phyloP scores from a whole-genome alignment of 2,888 invertebrate species.

The Rhaphigaster nebulosa region DNA sequence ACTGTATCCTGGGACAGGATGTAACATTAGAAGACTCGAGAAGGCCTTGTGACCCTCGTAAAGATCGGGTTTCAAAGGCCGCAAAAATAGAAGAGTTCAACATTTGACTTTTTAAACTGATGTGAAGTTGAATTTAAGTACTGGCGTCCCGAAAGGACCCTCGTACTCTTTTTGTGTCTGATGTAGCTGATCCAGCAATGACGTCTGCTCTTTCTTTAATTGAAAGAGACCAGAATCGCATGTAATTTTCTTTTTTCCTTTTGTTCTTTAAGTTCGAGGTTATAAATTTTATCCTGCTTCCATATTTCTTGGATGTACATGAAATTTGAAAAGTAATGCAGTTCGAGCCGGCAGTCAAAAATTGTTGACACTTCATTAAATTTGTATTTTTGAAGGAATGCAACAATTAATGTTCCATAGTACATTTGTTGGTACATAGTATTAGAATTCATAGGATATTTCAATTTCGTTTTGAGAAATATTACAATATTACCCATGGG shows the following conservation, averaged over 20 bases:
- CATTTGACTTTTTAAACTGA: constrained; percentile 39
- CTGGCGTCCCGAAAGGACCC: neutral
- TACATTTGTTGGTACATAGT: no score
- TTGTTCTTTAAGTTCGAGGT: neutral
- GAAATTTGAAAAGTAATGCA: no score
- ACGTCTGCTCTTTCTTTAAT: neutral
- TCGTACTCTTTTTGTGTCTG: neutral
- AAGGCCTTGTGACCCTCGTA: constrained; percentile 17
- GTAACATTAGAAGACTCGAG: constrained; percentile 3
- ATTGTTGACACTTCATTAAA: no score
- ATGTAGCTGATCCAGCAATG: neutral
- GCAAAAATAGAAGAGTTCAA: neutral
- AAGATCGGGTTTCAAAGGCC: constrained; percentile 42
- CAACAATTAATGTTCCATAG: no score
- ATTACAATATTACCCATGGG: no score
- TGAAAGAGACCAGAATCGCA: neutral
- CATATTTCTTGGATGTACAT: no score
- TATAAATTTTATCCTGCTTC: no score
- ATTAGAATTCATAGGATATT: no score
- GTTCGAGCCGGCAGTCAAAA: no score
- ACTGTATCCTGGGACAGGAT: neutral
- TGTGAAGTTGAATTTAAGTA: constrained; percentile 14
- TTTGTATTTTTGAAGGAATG: no score
- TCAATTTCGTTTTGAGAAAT: no score
- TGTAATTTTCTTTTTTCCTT: neutral